phyloP scores from a whole-genome alignment of 1,140 invertebrate genomes.

The Araneus ventricosus region DNA sequence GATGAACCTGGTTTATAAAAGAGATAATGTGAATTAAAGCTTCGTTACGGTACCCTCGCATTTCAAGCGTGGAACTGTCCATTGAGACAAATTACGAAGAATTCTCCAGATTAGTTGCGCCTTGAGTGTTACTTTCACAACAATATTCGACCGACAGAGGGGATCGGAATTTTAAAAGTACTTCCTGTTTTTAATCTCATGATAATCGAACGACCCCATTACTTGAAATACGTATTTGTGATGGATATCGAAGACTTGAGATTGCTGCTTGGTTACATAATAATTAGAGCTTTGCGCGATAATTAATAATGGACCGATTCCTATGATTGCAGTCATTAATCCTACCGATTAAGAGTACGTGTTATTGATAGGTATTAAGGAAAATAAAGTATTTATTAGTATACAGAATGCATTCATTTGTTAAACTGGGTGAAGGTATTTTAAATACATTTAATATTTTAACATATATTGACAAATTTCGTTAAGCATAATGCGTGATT shows the following conservation, averaged over 20 bases:
- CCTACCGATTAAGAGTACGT: neutral
- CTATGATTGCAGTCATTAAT: constrained; percentile 16
- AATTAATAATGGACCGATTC: constrained; percentile 36
- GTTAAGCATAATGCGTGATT: too few relatives aligned
- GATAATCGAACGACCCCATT: constrained; percentile 38
- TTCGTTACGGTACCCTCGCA: neutral
- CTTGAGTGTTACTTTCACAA: constrained; percentile 34
- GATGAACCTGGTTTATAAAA: neutral
- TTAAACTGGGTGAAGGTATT: neutral
- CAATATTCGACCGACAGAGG: neutral
- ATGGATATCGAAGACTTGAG: neutral
- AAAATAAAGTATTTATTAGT: constrained; percentile 33
- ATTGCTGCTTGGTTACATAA: constrained; percentile 43
- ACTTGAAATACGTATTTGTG: neutral
- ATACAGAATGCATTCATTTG: neutral
- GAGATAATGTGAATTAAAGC: constrained; percentile 1
- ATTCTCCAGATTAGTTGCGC: constrained; percentile 20
- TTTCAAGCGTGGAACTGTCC: neutral
- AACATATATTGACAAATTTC: too few relatives aligned
- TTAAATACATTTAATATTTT: neutral
- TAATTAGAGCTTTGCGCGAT: constrained; percentile 26
- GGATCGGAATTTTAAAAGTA: constrained; percentile 21
- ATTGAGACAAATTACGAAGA: constrained; percentile 31
- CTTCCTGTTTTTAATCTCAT: constrained; percentile 51
- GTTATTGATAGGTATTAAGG: constrained; percentile 15